Base-by-base conservation (phyloP, 2,113 vertebrate genomes). In the Platichthys stellatus region DNA sequence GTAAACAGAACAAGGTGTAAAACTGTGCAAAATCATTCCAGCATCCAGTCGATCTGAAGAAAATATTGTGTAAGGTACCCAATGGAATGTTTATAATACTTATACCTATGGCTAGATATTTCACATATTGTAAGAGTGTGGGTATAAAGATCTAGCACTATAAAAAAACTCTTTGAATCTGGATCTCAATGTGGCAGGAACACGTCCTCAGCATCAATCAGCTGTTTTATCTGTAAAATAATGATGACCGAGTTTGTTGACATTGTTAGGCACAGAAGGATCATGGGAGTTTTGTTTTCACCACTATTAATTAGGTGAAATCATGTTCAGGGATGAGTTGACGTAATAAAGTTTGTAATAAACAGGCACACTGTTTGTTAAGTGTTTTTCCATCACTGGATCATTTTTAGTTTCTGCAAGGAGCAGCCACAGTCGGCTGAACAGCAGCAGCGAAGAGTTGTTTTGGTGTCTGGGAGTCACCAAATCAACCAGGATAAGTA, bases 1-100 rank as follows among this genome's bases (percentile, higher is more conserved):
- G 76, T 77, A 78, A 81, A 88, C 72, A 80, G 68, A 78, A 51
- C 31, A 58, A 68, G 62, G 87, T 86, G 75, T 80, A 70, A 86
- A 81, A 82, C 23, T 60, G 31, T 7, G 73, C 58, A 58, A 78
- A 88, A 78, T 43, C 23, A 62, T 26, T 76, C 82, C 62, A 73
- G 69, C 81, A 76, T 80, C 71, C 54, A 53, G 60, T 24, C 75
- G 74, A 72, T 75, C 62, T 74, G 51, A 51, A 31, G 63, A 66
- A 28, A 67, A 80, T 57, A 17, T 47, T 5, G 45, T 1, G 14
- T 47, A 47, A 15, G 45, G 13, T 40, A 40, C 38, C 11, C 38
- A 40, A 40, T 40, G 10, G 10, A 12, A 11, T 40, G 38, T 40
- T 17, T 47, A 5, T 47, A 13, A 3, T 47, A 17, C 45, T 17